These are phyloP conservation scores for Hylyphantes graminicola DNA, from an alignment of 1,140 invertebrate species.

Conservation along the genomic window DNA sequence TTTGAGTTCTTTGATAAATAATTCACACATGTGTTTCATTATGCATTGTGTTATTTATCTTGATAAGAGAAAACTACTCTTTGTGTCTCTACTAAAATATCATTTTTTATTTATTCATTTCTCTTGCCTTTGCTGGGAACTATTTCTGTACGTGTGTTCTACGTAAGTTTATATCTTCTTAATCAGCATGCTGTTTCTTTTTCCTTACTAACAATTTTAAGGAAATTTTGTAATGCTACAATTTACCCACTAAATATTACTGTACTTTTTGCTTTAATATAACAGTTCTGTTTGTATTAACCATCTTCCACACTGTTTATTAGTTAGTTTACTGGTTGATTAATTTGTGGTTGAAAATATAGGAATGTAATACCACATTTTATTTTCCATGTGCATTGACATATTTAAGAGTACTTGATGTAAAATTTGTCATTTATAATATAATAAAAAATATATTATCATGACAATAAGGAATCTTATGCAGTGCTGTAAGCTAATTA, in stretches of 20 bases:
- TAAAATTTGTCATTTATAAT: too few species aligned
- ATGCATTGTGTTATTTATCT: neutral
- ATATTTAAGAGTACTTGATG: too few species aligned
- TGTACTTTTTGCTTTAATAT: too few species aligned
- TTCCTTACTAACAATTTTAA: neutral
- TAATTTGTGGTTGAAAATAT: too few species aligned
- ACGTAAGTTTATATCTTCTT: slow-evolving; percentile 34
- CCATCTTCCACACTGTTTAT: too few species aligned
- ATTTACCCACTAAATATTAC: neutral
- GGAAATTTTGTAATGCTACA: neutral
- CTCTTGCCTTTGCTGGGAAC: slow-evolving; percentile 31
- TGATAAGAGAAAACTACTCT: neutral
- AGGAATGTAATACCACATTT: too few species aligned
- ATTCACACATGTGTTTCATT: neutral
- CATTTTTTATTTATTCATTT: slow-evolving; percentile 14
- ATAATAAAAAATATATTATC: too few species aligned
- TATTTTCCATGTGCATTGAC: too few species aligned
- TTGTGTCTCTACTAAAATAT: neutral
- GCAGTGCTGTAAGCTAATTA: too few species aligned
- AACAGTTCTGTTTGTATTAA: too few species aligned
- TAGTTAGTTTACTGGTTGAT: too few species aligned
- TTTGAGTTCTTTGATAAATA: neutral
- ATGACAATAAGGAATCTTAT: too few species aligned
- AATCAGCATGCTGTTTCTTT: neutral
- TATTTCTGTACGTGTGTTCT: slow-evolving; percentile 10